Evolutionary conservation across 2,797 vertebrate species (phyloP).

Genomic region (Mallotus villosus): DNA sequence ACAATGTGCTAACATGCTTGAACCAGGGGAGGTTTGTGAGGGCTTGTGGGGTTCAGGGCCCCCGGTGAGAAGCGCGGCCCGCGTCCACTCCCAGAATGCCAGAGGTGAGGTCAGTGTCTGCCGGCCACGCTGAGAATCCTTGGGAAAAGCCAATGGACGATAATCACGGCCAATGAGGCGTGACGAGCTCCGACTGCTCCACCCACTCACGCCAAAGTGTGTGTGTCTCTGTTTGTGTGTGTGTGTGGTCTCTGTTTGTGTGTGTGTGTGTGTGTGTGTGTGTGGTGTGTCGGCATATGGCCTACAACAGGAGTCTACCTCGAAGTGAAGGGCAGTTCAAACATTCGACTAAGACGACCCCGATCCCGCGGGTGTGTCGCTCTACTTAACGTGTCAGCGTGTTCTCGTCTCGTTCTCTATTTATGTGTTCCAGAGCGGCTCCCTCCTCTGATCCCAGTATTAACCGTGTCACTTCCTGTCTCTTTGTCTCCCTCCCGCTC

Average conservation of each 20-base stretch:
- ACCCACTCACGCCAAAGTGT: slow-evolving; percentile 36
- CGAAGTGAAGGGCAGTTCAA: neutral
- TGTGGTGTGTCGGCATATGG: too few relatives aligned
- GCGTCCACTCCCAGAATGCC: slow-evolving; percentile 58
- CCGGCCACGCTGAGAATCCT: slow-evolving; percentile 56
- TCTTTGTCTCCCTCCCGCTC: too few relatives aligned
- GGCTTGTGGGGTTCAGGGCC: slow-evolving; percentile 55
- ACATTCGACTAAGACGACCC: too few relatives aligned
- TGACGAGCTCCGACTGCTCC: slow-evolving; percentile 52
- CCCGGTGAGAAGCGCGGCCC: slow-evolving; percentile 57
- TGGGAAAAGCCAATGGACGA: slow-evolving; percentile 59
- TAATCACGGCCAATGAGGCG: slow-evolving; percentile 72
- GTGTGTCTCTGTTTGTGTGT: slow-evolving; percentile 10
- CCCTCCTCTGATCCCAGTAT: too few relatives aligned
- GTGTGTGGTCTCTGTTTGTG: too few relatives aligned
- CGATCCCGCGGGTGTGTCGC: neutral
- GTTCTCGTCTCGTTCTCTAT: neutral
- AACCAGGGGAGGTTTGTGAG: slow-evolving; percentile 43
- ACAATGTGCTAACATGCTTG: slow-evolving; percentile 19
- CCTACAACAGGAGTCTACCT: neutral
- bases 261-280: too few relatives aligned
- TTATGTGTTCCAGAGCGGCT: too few relatives aligned
- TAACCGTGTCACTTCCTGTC: too few relatives aligned
- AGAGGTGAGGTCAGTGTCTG: slow-evolving; percentile 43
- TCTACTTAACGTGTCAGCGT: neutral